Base-by-base conservation (phyloP, 2,113 vertebrate species). In the Ammospiza nelsoni region DNA sequence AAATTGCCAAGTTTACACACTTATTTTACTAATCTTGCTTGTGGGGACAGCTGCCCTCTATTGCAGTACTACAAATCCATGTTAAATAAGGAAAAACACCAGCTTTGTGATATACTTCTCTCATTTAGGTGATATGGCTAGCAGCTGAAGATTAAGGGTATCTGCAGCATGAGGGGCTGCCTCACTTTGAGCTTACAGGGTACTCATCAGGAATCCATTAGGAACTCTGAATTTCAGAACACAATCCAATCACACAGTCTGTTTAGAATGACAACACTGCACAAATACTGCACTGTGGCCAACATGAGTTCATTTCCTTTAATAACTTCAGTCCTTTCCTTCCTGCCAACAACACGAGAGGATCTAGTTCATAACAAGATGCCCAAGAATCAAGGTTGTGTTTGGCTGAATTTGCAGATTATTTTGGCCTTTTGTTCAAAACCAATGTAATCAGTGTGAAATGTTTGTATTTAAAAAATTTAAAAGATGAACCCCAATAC, bases 321-420 rank as follows among this genome's bases (percentile, higher is more conserved):
- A 87, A 57, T 76, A 93, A 90, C 44, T 57, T 89, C 44, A 79
- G 24, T 83, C 84, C 31, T 83, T 93, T 94, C 83, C 76, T 90
- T 93, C 79, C 88, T 86, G 86, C 19, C 68, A 95, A 71, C 39
- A 93, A 14, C 22, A 71, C 15, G 3, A n/a, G 18, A 93, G 24
- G 35, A 92, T 37, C 49, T 49, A 79, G 41, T 18, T 79, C 15
- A 13, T 21, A 87, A 87, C 12, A 55, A 87, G 55, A 87, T 75
- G 35, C 49, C 44, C 62, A 63, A 59, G 31, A 89, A 77, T 75
- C 77, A 84, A 44, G 29, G 46, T 17, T 58, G 48, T 28, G 5
- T 75, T 85, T 37, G 24, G 62, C 66, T 71, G 71, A 72, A 22
- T 12, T 39, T 84, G 49, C 18, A 74, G n/a, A 82, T 73, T 16